Base-by-base conservation (phyloP, 2,113 vertebrate species). In the Polyodon spathula region DNA sequence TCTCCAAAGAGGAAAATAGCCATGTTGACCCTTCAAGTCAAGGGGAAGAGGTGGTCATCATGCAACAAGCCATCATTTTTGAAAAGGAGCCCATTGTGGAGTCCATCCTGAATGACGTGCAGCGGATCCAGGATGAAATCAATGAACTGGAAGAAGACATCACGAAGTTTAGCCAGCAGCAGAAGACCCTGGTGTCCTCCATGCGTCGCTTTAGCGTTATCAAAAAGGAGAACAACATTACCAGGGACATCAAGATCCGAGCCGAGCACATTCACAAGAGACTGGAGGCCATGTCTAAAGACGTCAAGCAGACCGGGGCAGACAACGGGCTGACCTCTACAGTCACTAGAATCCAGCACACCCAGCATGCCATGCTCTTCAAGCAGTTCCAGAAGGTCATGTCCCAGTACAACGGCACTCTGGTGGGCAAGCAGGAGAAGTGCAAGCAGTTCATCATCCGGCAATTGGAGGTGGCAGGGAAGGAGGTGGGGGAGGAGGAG, bases 161-260 rank as follows among this genome's bases (percentile, higher is more conserved):
- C 60, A 73, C 72, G 12, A 90, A 84, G 55, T 92, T 95, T 77
- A 85, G 86, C 64, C 88, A 93, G 53, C 90, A 97, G 71, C 92
- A 97, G 59, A 92, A 85, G 70, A 86, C 71, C 46, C 74, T 98
- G 1, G 68, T 93, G 58, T 88, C 92, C 54, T 85, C 91, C 3
- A 96, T 98, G 91, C 87, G 91, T 59, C 88, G 93, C 6, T 93
- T 98, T 74, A 98, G 96, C 8, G 78, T 94, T 66, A 90, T 97
- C 68, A 97, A 97, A 66, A 93, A 89, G 73, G 94, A 98, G 60
- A 90, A 88, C 55, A 92, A 84, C 64, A 66, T 86, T 58, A 87
- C 88, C 1, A 84, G 83, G 63, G 89, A 90, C 60, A 92, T 97
- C 74, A 95, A 95, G 79, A 63, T 80, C 6, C 87, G 87, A 69